These are phyloP conservation scores for Acronicta aceris DNA, from an alignment of 2,888 invertebrate species.

Conservation along the genomic window DNA sequence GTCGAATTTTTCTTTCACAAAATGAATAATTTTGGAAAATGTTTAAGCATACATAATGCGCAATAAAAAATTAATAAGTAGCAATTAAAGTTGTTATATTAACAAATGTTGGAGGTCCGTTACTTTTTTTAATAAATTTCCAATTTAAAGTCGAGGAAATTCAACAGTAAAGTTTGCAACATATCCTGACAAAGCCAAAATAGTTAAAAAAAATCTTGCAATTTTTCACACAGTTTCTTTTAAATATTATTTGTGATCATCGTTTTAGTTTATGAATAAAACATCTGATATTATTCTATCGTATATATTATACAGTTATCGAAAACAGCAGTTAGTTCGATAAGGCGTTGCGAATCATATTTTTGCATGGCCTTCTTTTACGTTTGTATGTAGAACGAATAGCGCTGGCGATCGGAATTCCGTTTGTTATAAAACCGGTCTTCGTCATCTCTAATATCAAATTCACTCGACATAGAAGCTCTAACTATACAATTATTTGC, in stretches of 20 bases:
- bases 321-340: conserved; percentile 29
- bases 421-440: conserved; percentile 51
- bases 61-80: no score
- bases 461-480: conserved; percentile 12
- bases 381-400: conserved; percentile 45
- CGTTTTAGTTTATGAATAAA: not conserved
- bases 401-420: conserved; percentile 33
- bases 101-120: no score
- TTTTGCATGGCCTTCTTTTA: conserved; percentile 50
- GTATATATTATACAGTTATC: conserved; percentile 18
- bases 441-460: conserved; percentile 7
- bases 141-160: no score
- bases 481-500: not conserved
- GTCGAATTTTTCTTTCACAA: no score
- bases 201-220: no score
- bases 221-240: no score
- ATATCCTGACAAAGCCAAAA: no score
- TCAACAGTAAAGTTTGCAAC: no score
- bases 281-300: not conserved
- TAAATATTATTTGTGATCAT: not conserved
- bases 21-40: no score
- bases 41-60: no score
- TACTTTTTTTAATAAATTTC: no score
- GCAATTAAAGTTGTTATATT: no score
- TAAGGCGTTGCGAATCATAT: conserved; percentile 37